Evolutionary conservation across 2,888 invertebrate species (phyloP), one percentile per base, ranked within the genome.

Genomic region (Mythimna ferrago): DNA sequence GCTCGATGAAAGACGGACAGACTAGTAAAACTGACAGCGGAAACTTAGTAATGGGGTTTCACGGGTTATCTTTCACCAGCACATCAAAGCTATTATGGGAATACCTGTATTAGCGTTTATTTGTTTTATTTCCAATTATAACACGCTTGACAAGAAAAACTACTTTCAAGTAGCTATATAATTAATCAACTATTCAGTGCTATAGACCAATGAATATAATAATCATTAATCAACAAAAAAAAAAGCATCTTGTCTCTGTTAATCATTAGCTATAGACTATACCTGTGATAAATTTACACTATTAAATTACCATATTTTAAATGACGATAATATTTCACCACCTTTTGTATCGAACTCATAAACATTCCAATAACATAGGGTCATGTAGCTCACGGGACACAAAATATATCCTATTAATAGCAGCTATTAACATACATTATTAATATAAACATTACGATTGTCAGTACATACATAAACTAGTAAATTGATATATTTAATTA

Each of bases 271-370:
- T 19, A 51, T 51, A 60, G 19, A 53, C 9, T 10, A 53, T 53
- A 53, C 26, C 14, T 19, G 48, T 56, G 44, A 74, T 65, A 69
- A 62, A 79, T 60, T 64, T 58, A 73, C 72, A 71, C 67, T n/a
- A 72, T 76, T 19, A 21, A 62, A 73, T 80, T 80, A 71, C 70
- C 76, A 81, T 81, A 78, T 80, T 71, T 76, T 57, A 81, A 85
- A 78, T 66, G 66, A 69, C 16, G 53, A 63, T 57, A 19, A 65
- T 81, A 84, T 84, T 58, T 81, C 76, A 85, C 58, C 48, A 53
- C 62, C 14, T 53, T 53, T 71, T 65, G 48, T 61, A 57, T 53
- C 61, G 6, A n/a, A 56, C 26, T 7, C 65, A 69, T 68, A 61
- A 54, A 70, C 65, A 73, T 65, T 62, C 63, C 32, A 68, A 48